These are phyloP conservation scores for Redunca redunca DNA, from an alignment of 2,113 vertebrate genomes.

Conservation along the genomic window DNA sequence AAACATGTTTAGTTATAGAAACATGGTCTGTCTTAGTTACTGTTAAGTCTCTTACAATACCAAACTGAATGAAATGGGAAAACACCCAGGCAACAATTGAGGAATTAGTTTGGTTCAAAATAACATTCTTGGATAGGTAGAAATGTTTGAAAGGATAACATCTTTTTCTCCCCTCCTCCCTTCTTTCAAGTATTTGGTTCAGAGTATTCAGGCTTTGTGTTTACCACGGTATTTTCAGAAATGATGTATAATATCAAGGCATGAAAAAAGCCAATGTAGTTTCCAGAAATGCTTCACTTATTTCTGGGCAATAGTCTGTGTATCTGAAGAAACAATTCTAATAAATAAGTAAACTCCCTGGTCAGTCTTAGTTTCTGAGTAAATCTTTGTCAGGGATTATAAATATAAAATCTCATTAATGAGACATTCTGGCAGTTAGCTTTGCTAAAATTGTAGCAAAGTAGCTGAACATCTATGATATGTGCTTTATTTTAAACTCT, in stretches of 20 bases:
- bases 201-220: not conserved
- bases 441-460: not conserved
- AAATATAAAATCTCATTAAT: not conserved
- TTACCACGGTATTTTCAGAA: not conserved
- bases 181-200: not conserved
- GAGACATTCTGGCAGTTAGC: not conserved
- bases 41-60: not conserved
- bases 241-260: not conserved
- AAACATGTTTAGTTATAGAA: not conserved
- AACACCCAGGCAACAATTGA: not conserved
- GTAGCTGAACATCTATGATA: not conserved
- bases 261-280: not conserved
- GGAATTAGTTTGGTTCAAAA: not conserved
- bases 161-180: not conserved
- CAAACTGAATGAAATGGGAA: not conserved
- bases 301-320: not conserved
- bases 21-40: not conserved
- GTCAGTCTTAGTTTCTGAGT: not conserved
- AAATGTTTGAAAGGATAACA: not conserved
- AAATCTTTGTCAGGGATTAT: not conserved
- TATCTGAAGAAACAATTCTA: not conserved
- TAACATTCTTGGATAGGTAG: not conserved
- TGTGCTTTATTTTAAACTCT: not conserved
- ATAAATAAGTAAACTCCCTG: not conserved
- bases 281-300: not conserved